Percentiles rank a stretch among this genome's conserved stretches.
Conservation (phyloP, 2,113 vertebrate genomes). For the Tupaia tana region DNA sequence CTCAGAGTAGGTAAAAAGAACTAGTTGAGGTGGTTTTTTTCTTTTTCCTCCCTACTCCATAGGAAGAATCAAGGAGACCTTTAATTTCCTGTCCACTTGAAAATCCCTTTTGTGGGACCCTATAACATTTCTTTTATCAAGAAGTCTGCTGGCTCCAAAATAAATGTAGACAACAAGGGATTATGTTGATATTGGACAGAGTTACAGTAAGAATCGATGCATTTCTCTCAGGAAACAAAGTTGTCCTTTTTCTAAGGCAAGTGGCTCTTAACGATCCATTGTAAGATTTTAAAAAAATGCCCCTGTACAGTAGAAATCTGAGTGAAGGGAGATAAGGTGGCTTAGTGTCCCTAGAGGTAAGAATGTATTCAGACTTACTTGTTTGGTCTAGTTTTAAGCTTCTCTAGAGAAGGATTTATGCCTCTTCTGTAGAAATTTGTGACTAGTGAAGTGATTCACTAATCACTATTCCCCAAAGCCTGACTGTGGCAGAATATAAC, state of each 20-base stretch:
- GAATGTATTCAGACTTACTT: background rate
- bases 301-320: conserved; percentile 59
- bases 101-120: conserved; percentile 37
- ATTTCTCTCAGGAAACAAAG: conserved; percentile 64
- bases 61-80: background rate
- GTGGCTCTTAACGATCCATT: conserved; percentile 56
- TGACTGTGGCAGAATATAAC: background rate
- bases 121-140: conserved; percentile 48
- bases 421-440: background rate
- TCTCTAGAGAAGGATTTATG: conserved; percentile 27
- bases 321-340: conserved; percentile 54
- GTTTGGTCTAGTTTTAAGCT: conserved; percentile 58
- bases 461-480: background rate
- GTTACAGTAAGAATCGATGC: conserved; percentile 64
- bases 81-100: conserved; percentile 53
- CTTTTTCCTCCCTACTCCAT: accelerated
- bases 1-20: conserved; percentile 41
- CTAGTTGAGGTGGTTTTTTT: background rate
- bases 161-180: conserved; percentile 40
- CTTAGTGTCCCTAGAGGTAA: conserved; percentile 2
- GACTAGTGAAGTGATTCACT: background rate
- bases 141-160: conserved; percentile 32
- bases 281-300: conserved; percentile 40
- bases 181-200: conserved; percentile 58
- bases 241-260: conserved; percentile 66